A percentile compares a stretch with the other conserved stretches of the same genome.
Conservation (phyloP, 1,140 invertebrate genomes). For the Drosophila suzukii region DNA sequence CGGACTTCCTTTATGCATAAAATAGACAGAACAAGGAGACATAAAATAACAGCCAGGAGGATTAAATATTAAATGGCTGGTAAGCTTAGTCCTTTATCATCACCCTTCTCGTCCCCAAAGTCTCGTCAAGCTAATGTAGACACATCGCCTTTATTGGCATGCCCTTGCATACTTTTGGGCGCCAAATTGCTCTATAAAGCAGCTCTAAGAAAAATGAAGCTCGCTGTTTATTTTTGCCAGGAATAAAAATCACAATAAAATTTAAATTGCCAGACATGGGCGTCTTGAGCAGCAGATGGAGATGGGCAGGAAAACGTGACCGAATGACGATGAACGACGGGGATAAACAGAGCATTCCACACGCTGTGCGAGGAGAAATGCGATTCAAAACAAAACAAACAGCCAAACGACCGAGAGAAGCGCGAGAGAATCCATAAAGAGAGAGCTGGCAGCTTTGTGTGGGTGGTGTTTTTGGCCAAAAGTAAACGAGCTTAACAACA, state of each 20-base stretch:
- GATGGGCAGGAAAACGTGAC: constrained; percentile 46
- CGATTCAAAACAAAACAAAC: constrained; percentile 79
- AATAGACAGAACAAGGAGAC: constrained; percentile 8
- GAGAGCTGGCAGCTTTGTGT: constrained; percentile 34
- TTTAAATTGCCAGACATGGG: constrained; percentile 67
- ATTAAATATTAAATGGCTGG: constrained; percentile 33
- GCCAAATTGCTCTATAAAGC: constrained; percentile 65
- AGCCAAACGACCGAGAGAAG: constrained; percentile 50
- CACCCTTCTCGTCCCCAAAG: constrained; percentile 25
- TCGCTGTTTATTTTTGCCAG: constrained; percentile 52
- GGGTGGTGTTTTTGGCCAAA: constrained; percentile 44
- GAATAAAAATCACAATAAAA: constrained; percentile 77
- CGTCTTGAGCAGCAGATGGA: constrained; percentile 9
- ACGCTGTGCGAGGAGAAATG: constrained; percentile 35
- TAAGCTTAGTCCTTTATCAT: constrained; percentile 26
- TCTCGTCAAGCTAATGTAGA: constrained; percentile 24
- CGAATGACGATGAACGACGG: constrained; percentile 41
- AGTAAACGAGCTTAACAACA: constrained; percentile 56
- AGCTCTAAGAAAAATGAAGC: constrained; percentile 4
- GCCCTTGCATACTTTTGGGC: constrained; percentile 46
- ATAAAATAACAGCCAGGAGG: constrained; percentile 11
- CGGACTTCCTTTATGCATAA: background rate
- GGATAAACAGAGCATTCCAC: constrained; percentile 21
- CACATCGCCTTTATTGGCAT: constrained; percentile 27
- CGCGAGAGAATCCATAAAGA: background rate